A percentile compares a stretch with the other conserved stretches of the same genome.
These are phyloP conservation scores for Zaprionus lineosus DNA, from an alignment of 2,888 invertebrate species.

Conservation along the genomic window DNA sequence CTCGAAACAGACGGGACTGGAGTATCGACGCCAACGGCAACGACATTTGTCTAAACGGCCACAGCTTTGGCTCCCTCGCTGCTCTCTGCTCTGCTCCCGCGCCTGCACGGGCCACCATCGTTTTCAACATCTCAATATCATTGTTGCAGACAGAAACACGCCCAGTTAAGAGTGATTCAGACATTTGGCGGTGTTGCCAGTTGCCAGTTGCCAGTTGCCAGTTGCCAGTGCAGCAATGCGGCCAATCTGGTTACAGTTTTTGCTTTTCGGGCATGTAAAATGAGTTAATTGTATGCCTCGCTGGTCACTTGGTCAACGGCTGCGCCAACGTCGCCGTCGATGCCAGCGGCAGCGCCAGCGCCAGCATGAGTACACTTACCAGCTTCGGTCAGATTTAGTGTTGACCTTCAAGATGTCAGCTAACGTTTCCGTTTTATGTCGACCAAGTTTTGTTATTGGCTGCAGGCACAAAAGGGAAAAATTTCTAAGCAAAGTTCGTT, in stretches of 20 bases:
- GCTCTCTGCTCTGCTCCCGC: not conserved
- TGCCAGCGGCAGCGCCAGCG: not conserved
- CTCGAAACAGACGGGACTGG: conserved; percentile 34
- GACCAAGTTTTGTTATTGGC: conserved; percentile 2
- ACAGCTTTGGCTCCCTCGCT: not conserved
- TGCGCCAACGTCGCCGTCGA: not conserved
- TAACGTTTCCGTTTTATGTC: conserved; percentile 42
- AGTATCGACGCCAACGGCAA: conserved; percentile 22
- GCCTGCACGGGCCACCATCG: not conserved
- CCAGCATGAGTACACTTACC: too few relatives aligned
- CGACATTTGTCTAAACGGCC: not conserved
- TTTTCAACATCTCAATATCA: conserved; percentile 37
- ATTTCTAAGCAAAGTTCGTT: conserved; percentile 62
- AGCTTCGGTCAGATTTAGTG: not conserved
- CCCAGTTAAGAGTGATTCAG: conserved; percentile 44
- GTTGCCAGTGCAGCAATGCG: too few relatives aligned
- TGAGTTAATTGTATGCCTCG: conserved; percentile 38
- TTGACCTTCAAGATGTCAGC: conserved; percentile 52
- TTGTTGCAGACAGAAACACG: conserved; percentile 30
- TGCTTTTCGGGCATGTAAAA: conserved; percentile 28
- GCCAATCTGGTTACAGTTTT: conserved; percentile 25
- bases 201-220: too few relatives aligned
- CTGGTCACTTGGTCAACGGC: conserved; percentile 31
- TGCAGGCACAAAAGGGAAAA: conserved; percentile 24
- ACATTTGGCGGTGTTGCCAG: conserved; percentile 3